These are phyloP conservation scores for Lochmaea capreae DNA, from an alignment of 2,888 invertebrate genomes.

Conservation along the genomic window DNA sequence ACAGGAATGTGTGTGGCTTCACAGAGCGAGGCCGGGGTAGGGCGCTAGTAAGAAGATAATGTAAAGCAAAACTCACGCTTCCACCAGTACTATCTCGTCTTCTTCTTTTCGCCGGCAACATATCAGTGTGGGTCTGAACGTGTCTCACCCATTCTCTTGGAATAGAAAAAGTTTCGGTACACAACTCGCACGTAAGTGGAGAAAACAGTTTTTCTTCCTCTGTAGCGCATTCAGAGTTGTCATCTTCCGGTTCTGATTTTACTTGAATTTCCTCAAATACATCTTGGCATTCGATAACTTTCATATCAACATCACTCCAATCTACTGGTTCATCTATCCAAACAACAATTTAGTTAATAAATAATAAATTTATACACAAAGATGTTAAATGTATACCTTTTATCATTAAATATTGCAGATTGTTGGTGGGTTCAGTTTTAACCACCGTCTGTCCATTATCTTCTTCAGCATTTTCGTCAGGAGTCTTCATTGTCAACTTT, in stretches of 20 bases:
- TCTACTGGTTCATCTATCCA: conserved; percentile 79
- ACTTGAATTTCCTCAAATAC: conserved; percentile 78
- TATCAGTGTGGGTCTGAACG: conserved; percentile 81
- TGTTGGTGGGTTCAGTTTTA: conserved; percentile 38
- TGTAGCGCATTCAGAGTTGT: conserved; percentile 73
- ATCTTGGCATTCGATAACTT: conserved; percentile 71
- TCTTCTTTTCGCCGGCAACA: conserved; percentile 70
- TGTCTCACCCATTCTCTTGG: conserved; percentile 88
- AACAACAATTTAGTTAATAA: conserved; percentile 57
- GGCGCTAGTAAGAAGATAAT: not conserved
- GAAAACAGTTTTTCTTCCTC: conserved; percentile 77
- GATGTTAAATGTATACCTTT: conserved; percentile 54
- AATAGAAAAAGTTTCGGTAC: conserved; percentile 84
- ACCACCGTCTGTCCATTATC: conserved; percentile 15
- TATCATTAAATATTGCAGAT: conserved; percentile 62
- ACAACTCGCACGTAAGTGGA: conserved; percentile 84
- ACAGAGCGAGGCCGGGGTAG: no score
- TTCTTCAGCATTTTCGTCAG: conserved; percentile 5
- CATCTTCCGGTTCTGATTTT: conserved; percentile 69
- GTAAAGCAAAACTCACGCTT: conserved; percentile 30
- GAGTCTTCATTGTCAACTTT: conserved; percentile 18
- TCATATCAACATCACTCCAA: conserved; percentile 75
- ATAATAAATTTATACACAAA: not conserved
- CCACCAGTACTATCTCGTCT: conserved; percentile 67
- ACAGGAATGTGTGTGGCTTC: no score